Evolutionary conservation across 2,113 vertebrate species (phyloP).

Genomic region (Thunnus maccoyii): DNA sequence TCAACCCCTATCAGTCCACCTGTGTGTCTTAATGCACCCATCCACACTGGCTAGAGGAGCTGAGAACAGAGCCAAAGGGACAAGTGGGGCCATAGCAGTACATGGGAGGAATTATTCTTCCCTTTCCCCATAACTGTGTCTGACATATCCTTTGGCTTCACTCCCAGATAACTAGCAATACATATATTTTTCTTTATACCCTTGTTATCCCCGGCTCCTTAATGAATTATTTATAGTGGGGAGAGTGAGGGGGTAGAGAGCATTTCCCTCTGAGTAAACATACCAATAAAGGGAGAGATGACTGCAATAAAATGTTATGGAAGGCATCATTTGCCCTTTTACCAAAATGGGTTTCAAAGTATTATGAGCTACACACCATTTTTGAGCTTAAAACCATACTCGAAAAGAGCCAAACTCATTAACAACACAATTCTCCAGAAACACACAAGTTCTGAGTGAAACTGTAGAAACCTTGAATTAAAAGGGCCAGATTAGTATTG

Average conservation of each 20-base stretch:
- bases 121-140: conserved; percentile 72
- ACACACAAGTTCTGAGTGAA: neutral
- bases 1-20: conserved; percentile 79
- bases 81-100: conserved; percentile 65
- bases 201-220: conserved; percentile 75
- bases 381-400: conserved; percentile 12
- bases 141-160: conserved; percentile 77
- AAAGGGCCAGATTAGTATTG: conserved; percentile 8
- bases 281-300: conserved; percentile 73
- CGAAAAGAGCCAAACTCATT: conserved; percentile 5
- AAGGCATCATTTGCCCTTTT: conserved; percentile 73
- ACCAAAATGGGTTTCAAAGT: conserved; percentile 70
- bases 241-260: conserved; percentile 58
- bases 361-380: conserved; percentile 13
- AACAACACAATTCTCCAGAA: conserved; percentile 1
- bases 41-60: conserved; percentile 62
- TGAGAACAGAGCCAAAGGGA: conserved; percentile 68
- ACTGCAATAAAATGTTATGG: conserved; percentile 76
- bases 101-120: conserved; percentile 73
- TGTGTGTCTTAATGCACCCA: conserved; percentile 73
- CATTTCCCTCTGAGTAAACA: conserved; percentile 76
- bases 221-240: conserved; percentile 80
- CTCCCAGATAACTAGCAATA: conserved; percentile 77
- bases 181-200: conserved; percentile 78
- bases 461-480: neutral